A percentile compares a stretch with the other conserved stretches of the same genome.
phyloP scores from a whole-genome alignment of 2,888 invertebrate genomes.

The Cryptus viduatorius region DNA sequence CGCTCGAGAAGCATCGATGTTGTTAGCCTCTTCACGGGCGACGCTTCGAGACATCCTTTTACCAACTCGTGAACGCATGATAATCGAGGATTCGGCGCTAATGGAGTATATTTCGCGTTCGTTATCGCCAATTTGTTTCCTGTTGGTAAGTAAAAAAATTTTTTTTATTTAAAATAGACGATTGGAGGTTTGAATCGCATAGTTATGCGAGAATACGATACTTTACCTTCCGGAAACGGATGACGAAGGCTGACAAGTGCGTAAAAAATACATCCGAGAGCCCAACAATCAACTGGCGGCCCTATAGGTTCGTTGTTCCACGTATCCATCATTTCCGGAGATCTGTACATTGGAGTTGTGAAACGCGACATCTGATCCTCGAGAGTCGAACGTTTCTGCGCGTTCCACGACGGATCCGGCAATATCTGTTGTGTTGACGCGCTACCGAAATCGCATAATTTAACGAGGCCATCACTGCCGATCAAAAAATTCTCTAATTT shows the following conservation, averaged over 20 bases:
- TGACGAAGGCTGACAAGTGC: constrained; percentile 96
- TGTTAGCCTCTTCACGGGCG: constrained; percentile 93
- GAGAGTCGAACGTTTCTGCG: constrained; percentile 94
- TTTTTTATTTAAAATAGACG: too few relatives aligned
- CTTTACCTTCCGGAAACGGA: constrained; percentile 97
- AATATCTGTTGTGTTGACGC: constrained; percentile 93
- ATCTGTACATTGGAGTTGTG: constrained; percentile 98
- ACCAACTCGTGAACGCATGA: constrained; percentile 93
- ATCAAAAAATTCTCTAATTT: constrained; percentile 98
- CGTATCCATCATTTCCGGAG: constrained; percentile 99
- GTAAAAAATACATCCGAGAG: constrained; percentile 97
- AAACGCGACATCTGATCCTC: constrained; percentile 95
- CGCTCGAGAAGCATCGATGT: constrained; percentile 93
- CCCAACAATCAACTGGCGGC: constrained; percentile 97
- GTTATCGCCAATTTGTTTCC: constrained; percentile 95
- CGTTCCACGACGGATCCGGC: constrained; percentile 96
- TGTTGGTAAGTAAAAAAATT: constrained; percentile 77
- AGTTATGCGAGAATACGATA: not conserved
- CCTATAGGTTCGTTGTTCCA: constrained; percentile 98
- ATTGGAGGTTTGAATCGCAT: not conserved
- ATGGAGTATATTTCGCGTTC: constrained; percentile 97
- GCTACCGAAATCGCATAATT: constrained; percentile 99
- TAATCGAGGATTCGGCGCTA: constrained; percentile 92
- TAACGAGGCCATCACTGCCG: constrained; percentile 93
- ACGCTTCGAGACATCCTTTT: constrained; percentile 92